Evolutionary conservation across 2,113 vertebrate genomes (phyloP).

Genomic region (Sialia sialis): DNA sequence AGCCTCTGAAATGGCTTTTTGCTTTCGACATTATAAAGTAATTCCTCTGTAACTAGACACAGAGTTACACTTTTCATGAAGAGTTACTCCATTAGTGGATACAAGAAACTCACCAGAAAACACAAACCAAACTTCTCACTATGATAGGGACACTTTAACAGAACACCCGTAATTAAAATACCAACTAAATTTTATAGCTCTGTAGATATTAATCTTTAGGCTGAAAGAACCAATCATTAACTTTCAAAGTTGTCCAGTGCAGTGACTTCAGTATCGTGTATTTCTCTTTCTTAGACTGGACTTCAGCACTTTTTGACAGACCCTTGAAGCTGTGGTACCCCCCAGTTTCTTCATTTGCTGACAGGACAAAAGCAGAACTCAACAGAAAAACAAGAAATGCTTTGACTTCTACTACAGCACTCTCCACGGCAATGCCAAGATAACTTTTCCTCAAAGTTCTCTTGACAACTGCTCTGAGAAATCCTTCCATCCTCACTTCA

Average conservation of each 20-base stretch:
- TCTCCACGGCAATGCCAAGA: not conserved
- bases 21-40: not conserved
- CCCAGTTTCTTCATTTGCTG: not conserved
- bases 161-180: not conserved
- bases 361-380: not conserved
- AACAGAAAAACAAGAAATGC: constrained; percentile 24
- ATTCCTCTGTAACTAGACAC: not conserved
- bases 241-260: not conserved
- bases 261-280: not conserved
- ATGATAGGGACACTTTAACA: not conserved
- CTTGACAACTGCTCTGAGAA: not conserved
- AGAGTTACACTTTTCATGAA: not conserved
- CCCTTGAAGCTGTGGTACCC: not conserved
- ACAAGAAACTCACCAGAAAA: not conserved
- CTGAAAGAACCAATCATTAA: constrained; percentile 33
- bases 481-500: not conserved
- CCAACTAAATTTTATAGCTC: not conserved
- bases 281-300: not conserved
- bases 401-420: not conserved
- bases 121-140: not conserved
- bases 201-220: constrained; percentile 13
- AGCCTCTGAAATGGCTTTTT: not conserved
- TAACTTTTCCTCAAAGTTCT: not conserved
- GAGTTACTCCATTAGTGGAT: not conserved
- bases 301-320: constrained; percentile 11